phyloP scores from a whole-genome alignment of 2,113 vertebrate species.

The Phrynocephalus versicolor region DNA sequence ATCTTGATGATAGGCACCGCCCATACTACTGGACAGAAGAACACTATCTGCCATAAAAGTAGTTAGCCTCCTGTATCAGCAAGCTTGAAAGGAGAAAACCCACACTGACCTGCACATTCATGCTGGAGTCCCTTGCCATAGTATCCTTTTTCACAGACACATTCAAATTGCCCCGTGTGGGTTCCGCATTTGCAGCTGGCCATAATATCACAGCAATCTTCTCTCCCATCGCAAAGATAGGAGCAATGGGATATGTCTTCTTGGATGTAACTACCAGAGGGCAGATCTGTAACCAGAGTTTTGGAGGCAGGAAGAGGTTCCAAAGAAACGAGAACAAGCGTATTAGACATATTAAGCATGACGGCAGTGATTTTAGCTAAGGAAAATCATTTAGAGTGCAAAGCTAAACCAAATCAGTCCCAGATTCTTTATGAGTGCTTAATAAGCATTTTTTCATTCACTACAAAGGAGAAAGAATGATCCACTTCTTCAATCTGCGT shows the following conservation, averaged over 20 bases:
- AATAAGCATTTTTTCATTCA: neutral
- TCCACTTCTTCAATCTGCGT: neutral
- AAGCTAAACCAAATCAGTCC: neutral
- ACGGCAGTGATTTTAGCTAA: neutral
- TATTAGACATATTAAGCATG: rapidly evolving
- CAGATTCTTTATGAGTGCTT: neutral
- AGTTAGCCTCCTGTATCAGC: neutral
- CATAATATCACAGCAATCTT: slow-evolving; percentile 93
- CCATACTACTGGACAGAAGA: neutral
- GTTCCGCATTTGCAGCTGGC: slow-evolving; percentile 97
- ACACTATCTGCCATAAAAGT: neutral
- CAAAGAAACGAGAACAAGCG: neutral
- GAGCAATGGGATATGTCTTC: slow-evolving; percentile 89
- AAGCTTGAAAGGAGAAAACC: neutral
- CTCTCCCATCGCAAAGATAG: slow-evolving; percentile 85
- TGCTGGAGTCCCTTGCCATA: slow-evolving; percentile 93
- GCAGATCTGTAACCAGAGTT: slow-evolving; percentile 81
- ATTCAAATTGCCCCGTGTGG: slow-evolving; percentile 97
- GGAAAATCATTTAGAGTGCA: slow-evolving; percentile 8
- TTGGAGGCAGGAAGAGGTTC: neutral
- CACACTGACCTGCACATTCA: slow-evolving; percentile 88
- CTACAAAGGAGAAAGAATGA: neutral
- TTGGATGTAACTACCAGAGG: slow-evolving; percentile 94
- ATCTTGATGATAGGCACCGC: too few species aligned
- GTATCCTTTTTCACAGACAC: slow-evolving; percentile 94